Conservation (phyloP, 2,797 vertebrate species). For the Pseudocheirus occidentalis region DNA sequence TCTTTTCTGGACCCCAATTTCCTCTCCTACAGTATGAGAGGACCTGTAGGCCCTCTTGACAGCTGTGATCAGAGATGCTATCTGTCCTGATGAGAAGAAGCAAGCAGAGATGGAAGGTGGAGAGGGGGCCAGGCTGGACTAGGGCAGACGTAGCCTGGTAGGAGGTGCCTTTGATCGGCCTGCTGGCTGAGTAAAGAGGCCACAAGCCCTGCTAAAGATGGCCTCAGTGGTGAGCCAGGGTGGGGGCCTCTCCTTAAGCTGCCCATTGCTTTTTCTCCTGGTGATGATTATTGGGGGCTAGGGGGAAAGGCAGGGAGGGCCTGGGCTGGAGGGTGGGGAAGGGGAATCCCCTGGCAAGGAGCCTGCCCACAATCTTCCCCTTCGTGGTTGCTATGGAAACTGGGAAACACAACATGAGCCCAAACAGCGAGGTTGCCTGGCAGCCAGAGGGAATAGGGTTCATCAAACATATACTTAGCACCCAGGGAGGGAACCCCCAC, state of each 20-base stretch:
- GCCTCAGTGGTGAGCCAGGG: background rate
- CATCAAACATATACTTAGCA: constrained; percentile 37
- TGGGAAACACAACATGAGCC: constrained; percentile 74
- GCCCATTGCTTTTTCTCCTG: background rate
- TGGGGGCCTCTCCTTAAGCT: background rate
- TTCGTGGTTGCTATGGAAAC: constrained; percentile 71
- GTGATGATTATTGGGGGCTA: constrained; percentile 10
- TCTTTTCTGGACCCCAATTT: background rate
- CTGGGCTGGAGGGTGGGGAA: constrained; percentile 18
- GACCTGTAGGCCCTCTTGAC: background rate
- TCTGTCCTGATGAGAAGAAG: background rate
- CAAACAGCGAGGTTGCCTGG: constrained; percentile 61
- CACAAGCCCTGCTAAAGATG: background rate
- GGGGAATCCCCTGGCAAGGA: constrained; percentile 76
- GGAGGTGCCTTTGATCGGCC: background rate
- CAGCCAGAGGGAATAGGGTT: constrained; percentile 64
- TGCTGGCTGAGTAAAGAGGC: background rate
- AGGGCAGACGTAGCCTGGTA: background rate
- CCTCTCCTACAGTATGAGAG: background rate
- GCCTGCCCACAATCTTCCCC: constrained; percentile 56
- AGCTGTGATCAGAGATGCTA: background rate
- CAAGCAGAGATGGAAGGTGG: background rate
- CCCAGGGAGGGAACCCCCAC: constrained; percentile 64
- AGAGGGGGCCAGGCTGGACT: background rate
- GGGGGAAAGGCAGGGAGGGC: constrained; percentile 29